Evolutionary conservation across 2,797 vertebrate species (phyloP).

Genomic region (Fringilla coelebs): DNA sequence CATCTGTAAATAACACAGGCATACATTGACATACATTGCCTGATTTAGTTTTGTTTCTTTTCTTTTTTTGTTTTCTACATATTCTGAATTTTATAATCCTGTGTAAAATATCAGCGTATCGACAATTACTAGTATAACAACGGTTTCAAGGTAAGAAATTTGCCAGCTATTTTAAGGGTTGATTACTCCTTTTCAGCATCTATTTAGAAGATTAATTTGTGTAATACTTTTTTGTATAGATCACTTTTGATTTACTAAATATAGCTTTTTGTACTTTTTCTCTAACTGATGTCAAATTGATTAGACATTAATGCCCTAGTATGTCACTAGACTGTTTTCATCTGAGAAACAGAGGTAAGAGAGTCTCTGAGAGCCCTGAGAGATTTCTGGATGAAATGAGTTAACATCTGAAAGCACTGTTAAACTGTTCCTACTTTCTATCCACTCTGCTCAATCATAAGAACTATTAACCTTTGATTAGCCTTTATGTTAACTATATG

Average conservation of each 20-base stretch:
- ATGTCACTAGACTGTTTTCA: not conserved
- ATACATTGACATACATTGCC: not conserved
- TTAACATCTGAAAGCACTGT: not conserved
- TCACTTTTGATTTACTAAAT: not conserved
- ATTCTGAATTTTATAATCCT: not conserved
- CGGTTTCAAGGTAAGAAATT: not conserved
- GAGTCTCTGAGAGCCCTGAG: not conserved
- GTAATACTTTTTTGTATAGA: not conserved
- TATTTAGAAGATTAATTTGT: not conserved
- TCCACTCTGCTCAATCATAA: not conserved
- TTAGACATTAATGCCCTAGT: not conserved
- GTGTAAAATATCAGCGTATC: not conserved
- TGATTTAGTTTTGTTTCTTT: not conserved
- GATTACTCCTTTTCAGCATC: not conserved
- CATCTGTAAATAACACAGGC: not conserved
- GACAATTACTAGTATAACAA: not conserved
- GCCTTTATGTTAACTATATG: not conserved
- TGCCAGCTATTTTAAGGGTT: not conserved
- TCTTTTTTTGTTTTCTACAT: not conserved
- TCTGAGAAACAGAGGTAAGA: not conserved
- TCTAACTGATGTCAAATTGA: not conserved
- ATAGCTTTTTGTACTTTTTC: not conserved
- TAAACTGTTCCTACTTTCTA: not conserved
- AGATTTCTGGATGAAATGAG: conserved; percentile 21
- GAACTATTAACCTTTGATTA: conserved; percentile 6